Evolutionary conservation across 2,888 invertebrate genomes (phyloP), one percentile per base, ranked within the genome.

Genomic region (Arrhopalites spinosus): DNA sequence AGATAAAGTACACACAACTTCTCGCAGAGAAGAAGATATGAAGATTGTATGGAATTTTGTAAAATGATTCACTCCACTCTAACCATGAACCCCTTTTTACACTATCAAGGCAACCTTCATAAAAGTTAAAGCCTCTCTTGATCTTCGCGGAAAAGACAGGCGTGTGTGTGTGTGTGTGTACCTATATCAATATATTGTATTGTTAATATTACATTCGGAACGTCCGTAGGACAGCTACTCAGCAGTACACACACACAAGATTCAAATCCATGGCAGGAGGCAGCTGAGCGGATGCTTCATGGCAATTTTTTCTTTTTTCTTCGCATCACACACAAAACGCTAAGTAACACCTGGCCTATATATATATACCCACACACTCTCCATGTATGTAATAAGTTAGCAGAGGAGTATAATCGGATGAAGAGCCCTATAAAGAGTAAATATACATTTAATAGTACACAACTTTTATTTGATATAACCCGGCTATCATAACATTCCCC

Each of bases 251-350:
- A 36, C 36, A 36, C 36, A 36, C 36, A 36, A 74, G 74, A 68
- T 68, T 68, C 64, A 45, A 59, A 72, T 71, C 15, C 67, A 43
- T 70, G 64, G 43, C 70, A 67, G 72, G 61, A 74, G 75, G 76
- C 79, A 79, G 78, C 77, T 79, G 79, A 77, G 77, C 77, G 77
- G 77, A 79, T 77, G 74, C 77, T 79, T 69, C 77, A 80, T 80
- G 75, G 77, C 80, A 77, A 80, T 76, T 78, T 77, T 78, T 79
- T 68, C 64, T 47, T 73, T 64, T 77, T 53, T 53, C 74, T 80
- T 80, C 77, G 50, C 64, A 63, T 80, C 77, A 45, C 17, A 25
- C 43, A n/a, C n/a, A n/a, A n/a, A n/a, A n/a, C n/a, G n/a, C n/a
- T n/a, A 66, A 76, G 71, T 56, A 81, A 79, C 76, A 79, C 80